Evolutionary conservation across 2,888 invertebrate species (phyloP), one percentile per base, ranked within the genome.

Genomic region (Drosophila nigricruria): DNA sequence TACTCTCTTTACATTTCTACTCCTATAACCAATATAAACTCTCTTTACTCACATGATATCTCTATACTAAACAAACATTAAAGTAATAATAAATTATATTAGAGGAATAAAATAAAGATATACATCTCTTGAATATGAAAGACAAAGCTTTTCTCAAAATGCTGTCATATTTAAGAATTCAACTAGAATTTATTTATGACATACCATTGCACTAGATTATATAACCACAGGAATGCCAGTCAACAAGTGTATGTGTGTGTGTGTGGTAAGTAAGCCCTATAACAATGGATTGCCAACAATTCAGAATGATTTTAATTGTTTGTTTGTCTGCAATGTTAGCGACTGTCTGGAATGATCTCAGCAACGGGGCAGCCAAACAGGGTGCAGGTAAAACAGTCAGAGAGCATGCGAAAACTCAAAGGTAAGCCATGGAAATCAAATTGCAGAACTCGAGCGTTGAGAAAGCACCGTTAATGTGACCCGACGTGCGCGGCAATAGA

Each of bases 381-480:
- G 38, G 34, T 6, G n/a, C 14, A 10, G 61, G n/a, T 2, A 12
- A n/a, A 36, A 6, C 47, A 50, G 45, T 56, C 53, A 45, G 53
- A 38, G 60, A 52, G 63, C 75, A 75, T 63, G 79, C 70, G 75
- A 70, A 74, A 66, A 40, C 34, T 25, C 43, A 77, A 64, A 66
- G 65, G 56, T 47, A 43, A 75, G 57, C 25, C 63, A 80, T 58
- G 69, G 65, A 80, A 89, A 88, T 89, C 89, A 88, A 86, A 86
- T 88, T 73, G 86, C 70, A 80, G 63, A 88, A 82, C 79, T 86
- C 83, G 88, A 83, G 87, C 83, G 78, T 77, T 76, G 70, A 84
- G 85, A 86, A 86, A 88, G 86, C 78, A 88, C 86, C 86, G 86
- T 86, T 86, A 86, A 88, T 88, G 88, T 89, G 86, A 85, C 82